Base-by-base conservation (phyloP, 2,888 invertebrate species). In the Amblyjoppa proteus region DNA sequence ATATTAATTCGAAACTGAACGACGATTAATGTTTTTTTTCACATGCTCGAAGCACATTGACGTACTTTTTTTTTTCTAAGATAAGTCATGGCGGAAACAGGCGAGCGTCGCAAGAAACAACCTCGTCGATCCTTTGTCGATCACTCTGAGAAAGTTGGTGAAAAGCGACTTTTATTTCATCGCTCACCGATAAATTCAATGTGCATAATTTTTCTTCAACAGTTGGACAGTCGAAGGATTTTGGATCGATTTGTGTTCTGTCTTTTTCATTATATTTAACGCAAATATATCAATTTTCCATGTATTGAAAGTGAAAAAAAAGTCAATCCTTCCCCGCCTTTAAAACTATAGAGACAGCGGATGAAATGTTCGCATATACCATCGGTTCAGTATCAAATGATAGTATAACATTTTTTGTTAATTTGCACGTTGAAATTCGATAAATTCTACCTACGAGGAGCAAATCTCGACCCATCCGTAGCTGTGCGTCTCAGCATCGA, bases 401-500 rank as follows among this genome's bases (percentile, higher is more conserved):
- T 69, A 70, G 31, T 78, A 56, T 51, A 64, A 69, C 25, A 34
- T 41, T 38, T 51, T 31, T 51, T 41, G 66, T 68, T 58, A 28
- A 81, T 83, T 61, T 28, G 51, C 64, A 49, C 69, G 49, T 71
- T 45, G 38, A 66, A 45, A 34, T 81, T 81, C 41, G 25, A 45
- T 79, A 69, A 73, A 76, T 56, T 79, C 74, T 76, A 75, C 49
- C 51, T 64, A 75, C 70, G 77, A 80, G n/a, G 69, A 81, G 76
- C 7, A 16, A 34, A 85, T 82, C 71, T 77, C 81, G 58, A 82
- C 80, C 76, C 68, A 61, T 56, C 74, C 70, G 66, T 80, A 56
- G 61, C 82, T 81, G 85, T 84, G 85, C 85, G 82, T 41, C 31
- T 82, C 79, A 75, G 81, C 85, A 53, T 64, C 64, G 7, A 70